Percentiles rank a stretch among this genome's conserved stretches.
Evolutionary conservation across 2,888 invertebrate genomes (phyloP).

Genomic region (Apoderus coryli): DNA sequence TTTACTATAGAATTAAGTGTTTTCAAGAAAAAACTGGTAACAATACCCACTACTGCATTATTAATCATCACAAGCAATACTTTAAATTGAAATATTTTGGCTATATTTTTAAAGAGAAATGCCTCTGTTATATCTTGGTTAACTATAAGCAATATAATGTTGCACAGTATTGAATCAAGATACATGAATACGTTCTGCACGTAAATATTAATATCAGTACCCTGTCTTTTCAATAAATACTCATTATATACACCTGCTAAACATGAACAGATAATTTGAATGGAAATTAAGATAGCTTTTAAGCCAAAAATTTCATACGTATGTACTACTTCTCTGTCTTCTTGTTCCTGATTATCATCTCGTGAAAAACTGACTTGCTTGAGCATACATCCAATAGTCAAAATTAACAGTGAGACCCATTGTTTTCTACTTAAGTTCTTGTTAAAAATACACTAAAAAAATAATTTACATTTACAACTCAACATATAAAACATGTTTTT

Average conservation of each 20-base stretch:
- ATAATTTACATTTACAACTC: slow-evolving; percentile 17
- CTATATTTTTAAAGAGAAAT: slow-evolving; percentile 41
- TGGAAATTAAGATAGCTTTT: slow-evolving; percentile 49
- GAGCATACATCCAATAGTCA: slow-evolving; percentile 82
- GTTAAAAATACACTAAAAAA: slow-evolving; percentile 66
- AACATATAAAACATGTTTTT: too few species aligned
- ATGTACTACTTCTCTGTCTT: slow-evolving; percentile 29
- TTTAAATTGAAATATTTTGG: slow-evolving; percentile 46
- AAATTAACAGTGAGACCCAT: slow-evolving; percentile 76
- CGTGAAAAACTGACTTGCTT: slow-evolving; percentile 56
- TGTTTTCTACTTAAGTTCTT: slow-evolving; percentile 66
- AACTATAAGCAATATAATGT: slow-evolving; percentile 52
- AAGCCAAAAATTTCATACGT: too few species aligned
- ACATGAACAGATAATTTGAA: slow-evolving; percentile 83
- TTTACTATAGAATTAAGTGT: slow-evolving; percentile 89
- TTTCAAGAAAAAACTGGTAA: slow-evolving; percentile 85
- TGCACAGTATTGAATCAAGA: slow-evolving; percentile 85
- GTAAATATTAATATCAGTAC: slow-evolving; percentile 74
- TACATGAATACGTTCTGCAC: slow-evolving; percentile 94
- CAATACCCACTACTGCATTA: slow-evolving; percentile 82
- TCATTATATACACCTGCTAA: slow-evolving; percentile 94
- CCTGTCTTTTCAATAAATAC: slow-evolving; percentile 75
- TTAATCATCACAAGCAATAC: slow-evolving; percentile 74
- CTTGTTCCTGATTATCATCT: slow-evolving; percentile 11
- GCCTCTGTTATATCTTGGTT: slow-evolving; percentile 50